These are phyloP conservation scores for Oriolus oriolus DNA, from an alignment of 2,113 vertebrate genomes.

Conservation along the genomic window DNA sequence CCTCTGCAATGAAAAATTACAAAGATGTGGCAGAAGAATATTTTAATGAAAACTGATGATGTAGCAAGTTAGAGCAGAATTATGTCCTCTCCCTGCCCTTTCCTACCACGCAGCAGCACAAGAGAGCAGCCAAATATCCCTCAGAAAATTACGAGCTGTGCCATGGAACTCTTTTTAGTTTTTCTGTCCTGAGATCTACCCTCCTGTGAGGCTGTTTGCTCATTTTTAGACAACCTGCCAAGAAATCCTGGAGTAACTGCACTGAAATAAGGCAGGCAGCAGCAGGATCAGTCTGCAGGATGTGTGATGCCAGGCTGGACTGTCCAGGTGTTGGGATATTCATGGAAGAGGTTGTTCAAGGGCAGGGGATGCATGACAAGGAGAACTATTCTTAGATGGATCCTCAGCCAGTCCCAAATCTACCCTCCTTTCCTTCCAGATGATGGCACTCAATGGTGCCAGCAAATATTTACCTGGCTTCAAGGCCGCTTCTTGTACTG, in stretches of 20 bases:
- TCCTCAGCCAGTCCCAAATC: neutral
- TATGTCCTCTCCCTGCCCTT: neutral
- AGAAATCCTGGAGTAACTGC: neutral
- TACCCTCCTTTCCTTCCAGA: neutral
- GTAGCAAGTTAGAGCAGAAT: constrained; percentile 3
- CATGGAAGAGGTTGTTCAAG: neutral
- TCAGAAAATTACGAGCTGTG: neutral
- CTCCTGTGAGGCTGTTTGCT: neutral
- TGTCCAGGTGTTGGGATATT: neutral
- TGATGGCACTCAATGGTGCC: neutral
- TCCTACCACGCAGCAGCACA: neutral
- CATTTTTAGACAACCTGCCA: neutral
- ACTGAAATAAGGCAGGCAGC: neutral
- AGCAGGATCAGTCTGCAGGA: neutral
- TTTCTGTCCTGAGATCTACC: neutral
- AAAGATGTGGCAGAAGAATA: constrained; percentile 10
- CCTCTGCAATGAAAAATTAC: constrained; percentile 42
- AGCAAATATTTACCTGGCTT: neutral
- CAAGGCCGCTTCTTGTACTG: neutral
- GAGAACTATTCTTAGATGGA: neutral
- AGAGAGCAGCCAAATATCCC: neutral
- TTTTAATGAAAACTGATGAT: constrained; percentile 42
- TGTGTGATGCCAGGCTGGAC: neutral
- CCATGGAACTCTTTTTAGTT: neutral
- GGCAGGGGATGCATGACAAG: neutral